Evolutionary conservation across 2,797 vertebrate species (phyloP).

Genomic region (Fundulus diaphanus): DNA sequence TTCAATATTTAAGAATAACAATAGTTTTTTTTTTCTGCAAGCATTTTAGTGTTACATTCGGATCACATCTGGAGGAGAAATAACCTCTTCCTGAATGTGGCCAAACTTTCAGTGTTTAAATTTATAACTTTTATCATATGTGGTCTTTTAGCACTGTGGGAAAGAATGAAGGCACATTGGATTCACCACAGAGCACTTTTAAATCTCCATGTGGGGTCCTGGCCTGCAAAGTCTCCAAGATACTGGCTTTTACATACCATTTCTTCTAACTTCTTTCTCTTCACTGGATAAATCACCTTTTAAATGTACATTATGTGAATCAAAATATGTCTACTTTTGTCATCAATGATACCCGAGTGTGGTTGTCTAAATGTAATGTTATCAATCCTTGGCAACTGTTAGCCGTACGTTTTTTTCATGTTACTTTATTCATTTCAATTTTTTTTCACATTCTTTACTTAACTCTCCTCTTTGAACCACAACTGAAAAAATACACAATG

Average conservation of each 20-base stretch:
- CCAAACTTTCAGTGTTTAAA: not conserved
- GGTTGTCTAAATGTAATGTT: not conserved
- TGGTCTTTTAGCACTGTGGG: not conserved
- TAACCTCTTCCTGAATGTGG: not conserved
- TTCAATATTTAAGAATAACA: not conserved
- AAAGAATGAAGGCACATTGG: not conserved
- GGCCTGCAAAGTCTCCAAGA: not conserved
- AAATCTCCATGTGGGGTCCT: not conserved
- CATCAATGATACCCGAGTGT: not conserved
- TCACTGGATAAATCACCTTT: not conserved
- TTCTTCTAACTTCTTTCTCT: not conserved
- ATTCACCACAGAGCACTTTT: not conserved
- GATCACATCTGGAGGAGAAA: not conserved
- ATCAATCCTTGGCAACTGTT: no score
- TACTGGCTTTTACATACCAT: not conserved
- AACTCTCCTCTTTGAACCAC: not conserved
- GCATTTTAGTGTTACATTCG: not conserved
- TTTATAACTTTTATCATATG: not conserved
- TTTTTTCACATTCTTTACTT: not conserved
- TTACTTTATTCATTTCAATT: no score
- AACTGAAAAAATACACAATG: no score
- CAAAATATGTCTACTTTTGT: not conserved
- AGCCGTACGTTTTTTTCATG: no score
- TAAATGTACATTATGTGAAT: not conserved
- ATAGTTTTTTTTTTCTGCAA: not conserved